These are phyloP conservation scores for Scaptomyza hsui DNA, from an alignment of 1,140 invertebrate species.

Conservation along the genomic window DNA sequence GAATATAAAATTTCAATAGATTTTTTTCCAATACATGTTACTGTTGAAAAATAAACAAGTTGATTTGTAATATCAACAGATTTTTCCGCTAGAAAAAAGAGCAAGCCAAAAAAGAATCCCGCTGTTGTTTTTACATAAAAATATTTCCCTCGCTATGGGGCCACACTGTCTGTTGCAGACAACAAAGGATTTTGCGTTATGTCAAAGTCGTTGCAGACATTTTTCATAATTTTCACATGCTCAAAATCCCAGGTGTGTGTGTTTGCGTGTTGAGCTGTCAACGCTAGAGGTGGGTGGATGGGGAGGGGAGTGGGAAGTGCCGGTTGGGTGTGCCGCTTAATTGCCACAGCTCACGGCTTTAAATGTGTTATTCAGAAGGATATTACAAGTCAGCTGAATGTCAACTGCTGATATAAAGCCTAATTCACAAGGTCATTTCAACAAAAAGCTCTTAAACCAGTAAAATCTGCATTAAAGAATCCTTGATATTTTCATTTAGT, in stretches of 20 bases:
- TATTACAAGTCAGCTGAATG: not conserved
- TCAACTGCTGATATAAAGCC: not conserved
- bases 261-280: constrained; percentile 23
- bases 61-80: not conserved
- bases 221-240: constrained; percentile 80
- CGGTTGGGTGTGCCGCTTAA: constrained; percentile 56
- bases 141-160: not conserved
- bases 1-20: no score
- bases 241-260: constrained; percentile 38
- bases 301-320: not conserved
- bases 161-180: constrained; percentile 42
- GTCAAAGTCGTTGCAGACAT: constrained; percentile 67
- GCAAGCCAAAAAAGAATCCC: not conserved
- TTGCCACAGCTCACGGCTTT: constrained; percentile 49
- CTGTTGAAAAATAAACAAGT: not conserved
- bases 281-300: not conserved
- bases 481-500: no score
- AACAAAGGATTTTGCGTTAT: constrained; percentile 68
- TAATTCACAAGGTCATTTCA: constrained; percentile 17
- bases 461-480: no score
- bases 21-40: no score
- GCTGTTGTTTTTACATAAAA: not conserved
- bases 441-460: no score
- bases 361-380: constrained; percentile 37
- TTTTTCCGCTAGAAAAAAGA: not conserved